phyloP scores from a whole-genome alignment of 2,797 vertebrate genomes.

The Corythornis leucogaster region DNA sequence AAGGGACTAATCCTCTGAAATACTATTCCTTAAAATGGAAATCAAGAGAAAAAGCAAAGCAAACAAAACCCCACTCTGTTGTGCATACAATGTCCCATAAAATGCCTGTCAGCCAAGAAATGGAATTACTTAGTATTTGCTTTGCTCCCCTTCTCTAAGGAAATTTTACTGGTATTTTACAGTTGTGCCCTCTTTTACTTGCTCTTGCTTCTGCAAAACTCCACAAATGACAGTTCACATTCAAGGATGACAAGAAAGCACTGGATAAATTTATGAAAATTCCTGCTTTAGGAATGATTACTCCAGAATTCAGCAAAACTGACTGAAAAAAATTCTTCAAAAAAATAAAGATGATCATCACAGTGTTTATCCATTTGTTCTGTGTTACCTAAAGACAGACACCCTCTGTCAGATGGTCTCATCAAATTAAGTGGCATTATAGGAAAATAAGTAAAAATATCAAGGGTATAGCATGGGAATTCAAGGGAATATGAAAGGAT shows the following conservation, averaged over 20 bases:
- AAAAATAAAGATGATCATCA: neutral
- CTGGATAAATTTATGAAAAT: neutral
- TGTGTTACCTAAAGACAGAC: slow-evolving; percentile 59
- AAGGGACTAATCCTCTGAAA: neutral
- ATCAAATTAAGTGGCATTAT: neutral
- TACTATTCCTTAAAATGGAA: neutral
- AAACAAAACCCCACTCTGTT: neutral
- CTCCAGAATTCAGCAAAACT: neutral
- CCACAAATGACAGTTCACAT: neutral
- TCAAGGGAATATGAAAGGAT: neutral
- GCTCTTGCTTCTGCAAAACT: neutral
- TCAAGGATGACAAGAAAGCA: neutral
- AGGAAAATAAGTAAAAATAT: neutral
- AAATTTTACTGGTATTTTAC: neutral
- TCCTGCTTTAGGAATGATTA: neutral
- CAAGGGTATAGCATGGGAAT: neutral
- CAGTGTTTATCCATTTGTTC: slow-evolving; percentile 2
- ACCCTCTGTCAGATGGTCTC: neutral
- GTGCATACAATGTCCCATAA: neutral
- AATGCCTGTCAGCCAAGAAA: neutral
- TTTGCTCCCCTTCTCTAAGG: neutral
- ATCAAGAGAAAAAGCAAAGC: neutral
- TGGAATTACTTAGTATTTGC: neutral
- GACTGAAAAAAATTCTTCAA: neutral
- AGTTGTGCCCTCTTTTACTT: neutral